phyloP scores from a whole-genome alignment of 2,113 vertebrate species.

The Laticauda laticaudata region DNA sequence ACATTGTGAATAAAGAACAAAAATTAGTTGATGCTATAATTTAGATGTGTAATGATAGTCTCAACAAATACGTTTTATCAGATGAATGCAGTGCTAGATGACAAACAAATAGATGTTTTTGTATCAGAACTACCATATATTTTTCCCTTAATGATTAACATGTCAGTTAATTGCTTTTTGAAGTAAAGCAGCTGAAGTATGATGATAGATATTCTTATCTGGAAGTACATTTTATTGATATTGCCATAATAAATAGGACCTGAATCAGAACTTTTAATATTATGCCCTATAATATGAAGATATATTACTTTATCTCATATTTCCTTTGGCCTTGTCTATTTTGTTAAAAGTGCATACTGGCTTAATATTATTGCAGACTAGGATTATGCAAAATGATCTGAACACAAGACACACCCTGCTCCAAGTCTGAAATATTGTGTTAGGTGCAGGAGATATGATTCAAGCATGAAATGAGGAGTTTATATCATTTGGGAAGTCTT shows the following conservation, averaged over 20 bases:
- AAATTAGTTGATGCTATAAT: constrained; percentile 51
- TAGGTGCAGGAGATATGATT: neutral
- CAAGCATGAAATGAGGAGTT: neutral
- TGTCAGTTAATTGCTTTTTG: neutral
- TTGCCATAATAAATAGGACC: constrained; percentile 3
- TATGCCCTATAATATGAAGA: neutral
- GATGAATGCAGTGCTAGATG: constrained; percentile 49
- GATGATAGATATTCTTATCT: neutral
- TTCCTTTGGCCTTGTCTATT: neutral
- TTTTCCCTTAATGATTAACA: neutral
- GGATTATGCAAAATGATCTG: neutral
- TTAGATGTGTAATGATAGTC: constrained; percentile 56
- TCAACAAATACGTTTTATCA: constrained; percentile 51
- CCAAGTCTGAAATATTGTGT: neutral
- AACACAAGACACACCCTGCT: neutral
- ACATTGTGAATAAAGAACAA: constrained; percentile 46
- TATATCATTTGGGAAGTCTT: neutral
- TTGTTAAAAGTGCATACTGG: neutral
- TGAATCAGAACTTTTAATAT: neutral
- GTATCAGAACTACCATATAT: constrained; percentile 33
- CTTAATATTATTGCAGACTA: neutral
- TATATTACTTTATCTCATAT: neutral
- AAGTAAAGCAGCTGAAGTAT: neutral
- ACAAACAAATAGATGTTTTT: constrained; percentile 53
- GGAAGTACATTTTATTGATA: neutral